Percentiles rank a stretch among this genome's conserved stretches.
Conservation (phyloP, 1,140 invertebrate genomes). For the Drosophila insularis region DNA sequence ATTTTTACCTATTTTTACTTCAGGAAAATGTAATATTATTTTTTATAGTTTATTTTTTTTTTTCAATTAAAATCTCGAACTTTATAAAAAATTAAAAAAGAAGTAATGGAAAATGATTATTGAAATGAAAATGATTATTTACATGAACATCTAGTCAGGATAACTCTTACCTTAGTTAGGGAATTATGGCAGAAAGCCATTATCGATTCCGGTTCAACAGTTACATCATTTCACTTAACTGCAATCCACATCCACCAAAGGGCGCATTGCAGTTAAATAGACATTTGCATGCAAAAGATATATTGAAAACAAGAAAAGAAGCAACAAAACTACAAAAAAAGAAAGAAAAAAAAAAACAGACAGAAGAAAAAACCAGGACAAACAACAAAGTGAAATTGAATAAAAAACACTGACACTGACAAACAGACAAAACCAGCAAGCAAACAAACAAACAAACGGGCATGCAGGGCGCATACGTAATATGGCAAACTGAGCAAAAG, state of each 20-base stretch:
- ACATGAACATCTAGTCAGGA: background rate
- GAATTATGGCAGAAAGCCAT: constrained; percentile 16
- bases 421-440: constrained; percentile 47
- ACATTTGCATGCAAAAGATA: constrained; percentile 74
- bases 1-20: too few species aligned
- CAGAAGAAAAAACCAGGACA: constrained; percentile 64
- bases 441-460: constrained; percentile 3
- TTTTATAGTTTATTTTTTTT: too few species aligned
- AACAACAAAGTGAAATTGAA: constrained; percentile 71
- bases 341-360: constrained; percentile 47
- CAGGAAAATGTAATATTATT: too few species aligned
- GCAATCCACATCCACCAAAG: constrained; percentile 36
- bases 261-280: constrained; percentile 76
- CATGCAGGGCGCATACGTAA: constrained; percentile 55
- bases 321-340: background rate
- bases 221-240: constrained; percentile 77
- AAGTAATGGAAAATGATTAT: background rate
- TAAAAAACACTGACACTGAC: constrained; percentile 64
- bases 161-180: background rate
- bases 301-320: constrained; percentile 39
- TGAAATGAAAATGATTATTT: background rate
- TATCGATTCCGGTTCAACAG: constrained; percentile 71
- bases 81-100: too few species aligned
- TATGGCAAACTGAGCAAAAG: constrained; percentile 54
- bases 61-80: too few species aligned